Evolutionary conservation across 1,140 invertebrate species (phyloP), one percentile per base, ranked within the genome.

Genomic region (Tetragonula clypearis): DNA sequence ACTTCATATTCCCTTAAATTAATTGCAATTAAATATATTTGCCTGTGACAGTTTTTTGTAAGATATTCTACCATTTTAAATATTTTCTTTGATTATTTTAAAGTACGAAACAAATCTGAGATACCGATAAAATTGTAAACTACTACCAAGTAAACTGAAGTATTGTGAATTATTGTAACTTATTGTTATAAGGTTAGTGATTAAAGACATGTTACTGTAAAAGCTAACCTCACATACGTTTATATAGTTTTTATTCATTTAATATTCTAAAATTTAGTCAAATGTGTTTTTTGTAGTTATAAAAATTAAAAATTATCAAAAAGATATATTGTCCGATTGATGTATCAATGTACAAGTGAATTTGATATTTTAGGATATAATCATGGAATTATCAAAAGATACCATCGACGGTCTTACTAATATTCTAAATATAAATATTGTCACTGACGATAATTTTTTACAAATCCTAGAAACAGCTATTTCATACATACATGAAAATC

Each of bases 351-450:
- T 56, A 81, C 68, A 0, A 79, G 35, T 82, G 58, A 68, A 80
- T 79, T 69, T 65, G 55, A 11, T 23, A 23, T 41, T 96, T 96
- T 95, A 11, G 97, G 97, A 69, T 69, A n/a, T 69, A 30, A 75
- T 71, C 26, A 94, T 93, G 93, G 92, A 94, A 87, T 79, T 93
- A 26, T 85, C 90, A 12, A 88, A 91, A 49, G 85, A 83, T 81
- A 87, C 85, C 26, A 79, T 92, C 6, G 85, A 93, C 82, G 87
- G 82, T 41, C 76, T 95, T 41, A 55, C 88, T 15, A 92, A 93
- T 68, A 86, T 91, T 15, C 78, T 91, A 83, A 94, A 92, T 79
- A 79, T 87, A 65, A 94, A 91, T 72, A 86, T 89, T 77, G 90
- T 95, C 62, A 90, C 84, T 8, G 92, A 94, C 49, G 92, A 93